Evolutionary conservation across 2,888 invertebrate genomes (phyloP).

Genomic region (Melieria picta): DNA sequence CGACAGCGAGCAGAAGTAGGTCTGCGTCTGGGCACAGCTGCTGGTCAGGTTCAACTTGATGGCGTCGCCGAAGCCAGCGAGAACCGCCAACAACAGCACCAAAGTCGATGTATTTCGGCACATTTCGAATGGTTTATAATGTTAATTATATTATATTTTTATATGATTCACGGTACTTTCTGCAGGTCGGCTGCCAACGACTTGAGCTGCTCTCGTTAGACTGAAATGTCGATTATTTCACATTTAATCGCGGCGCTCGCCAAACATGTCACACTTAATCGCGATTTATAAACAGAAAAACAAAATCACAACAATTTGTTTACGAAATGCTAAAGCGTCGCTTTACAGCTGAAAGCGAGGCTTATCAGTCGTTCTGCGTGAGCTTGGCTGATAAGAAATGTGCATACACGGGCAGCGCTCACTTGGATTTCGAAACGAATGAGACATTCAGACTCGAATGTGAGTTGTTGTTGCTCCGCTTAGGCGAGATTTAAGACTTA

Average conservation of each 20-base stretch:
- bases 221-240: background rate
- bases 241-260: background rate
- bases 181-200: background rate
- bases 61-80: background rate
- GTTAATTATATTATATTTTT: background rate
- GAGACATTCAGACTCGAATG: background rate
- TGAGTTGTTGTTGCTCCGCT: slow-evolving; percentile 16
- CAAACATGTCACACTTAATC: too few species aligned
- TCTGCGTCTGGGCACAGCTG: slow-evolving; percentile 46
- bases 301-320: background rate
- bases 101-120: too few species aligned
- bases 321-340: background rate
- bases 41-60: slow-evolving; percentile 48
- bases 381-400: background rate
- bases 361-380: too few species aligned
- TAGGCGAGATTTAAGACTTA: background rate
- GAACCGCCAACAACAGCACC: background rate
- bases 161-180: background rate
- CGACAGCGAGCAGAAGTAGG: slow-evolving; percentile 44
- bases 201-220: slow-evolving; percentile 1
- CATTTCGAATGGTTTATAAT: too few species aligned
- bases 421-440: too few species aligned
- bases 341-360: background rate
- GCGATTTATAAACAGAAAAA: background rate
- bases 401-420: background rate